Percentiles rank a stretch among this genome's conserved stretches.
phyloP scores from a whole-genome alignment of 2,797 vertebrate genomes.

The Distichodus sexfasciatus region DNA sequence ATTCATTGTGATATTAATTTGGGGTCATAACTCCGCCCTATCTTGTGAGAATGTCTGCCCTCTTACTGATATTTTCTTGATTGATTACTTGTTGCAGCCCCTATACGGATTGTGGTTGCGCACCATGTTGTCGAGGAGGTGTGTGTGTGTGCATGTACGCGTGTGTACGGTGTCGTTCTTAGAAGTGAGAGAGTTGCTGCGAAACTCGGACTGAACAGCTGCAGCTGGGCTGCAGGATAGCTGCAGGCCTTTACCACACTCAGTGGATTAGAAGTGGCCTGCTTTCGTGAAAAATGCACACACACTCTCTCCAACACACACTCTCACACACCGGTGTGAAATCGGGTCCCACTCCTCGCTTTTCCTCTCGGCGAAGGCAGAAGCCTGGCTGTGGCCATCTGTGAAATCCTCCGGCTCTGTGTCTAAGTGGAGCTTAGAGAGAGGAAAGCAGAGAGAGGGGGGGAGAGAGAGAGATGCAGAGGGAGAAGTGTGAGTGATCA shows the following conservation, averaged over 20 bases:
- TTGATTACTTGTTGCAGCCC: too few species aligned
- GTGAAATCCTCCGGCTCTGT: conserved; percentile 83
- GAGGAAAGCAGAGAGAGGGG: conserved; percentile 55
- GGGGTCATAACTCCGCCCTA: too few species aligned
- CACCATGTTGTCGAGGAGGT: too few species aligned
- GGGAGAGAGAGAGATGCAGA: conserved; percentile 67
- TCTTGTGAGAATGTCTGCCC: too few species aligned
- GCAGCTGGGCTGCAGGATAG: conserved; percentile 70
- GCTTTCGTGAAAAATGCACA: conserved; percentile 66
- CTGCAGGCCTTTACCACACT: conserved; percentile 76
- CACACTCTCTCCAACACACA: conserved; percentile 60
- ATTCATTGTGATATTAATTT: too few species aligned
- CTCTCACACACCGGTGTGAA: conserved; percentile 71
- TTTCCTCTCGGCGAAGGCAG: conserved; percentile 69
- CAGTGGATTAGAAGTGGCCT: conserved; percentile 78
- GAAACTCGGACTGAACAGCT: too few species aligned
- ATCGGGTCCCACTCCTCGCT: conserved; percentile 64
- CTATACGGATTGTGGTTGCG: too few species aligned
- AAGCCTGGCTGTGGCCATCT: conserved; percentile 79
- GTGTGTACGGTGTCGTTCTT: too few species aligned
- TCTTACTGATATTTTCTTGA: too few species aligned
- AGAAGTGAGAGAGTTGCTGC: too few species aligned
- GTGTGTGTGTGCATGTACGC: too few species aligned
- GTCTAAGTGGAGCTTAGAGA: conserved; percentile 80
- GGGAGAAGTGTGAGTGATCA: not conserved